phyloP scores from a whole-genome alignment of 2,888 invertebrate species.

The Rotaria socialis region DNA sequence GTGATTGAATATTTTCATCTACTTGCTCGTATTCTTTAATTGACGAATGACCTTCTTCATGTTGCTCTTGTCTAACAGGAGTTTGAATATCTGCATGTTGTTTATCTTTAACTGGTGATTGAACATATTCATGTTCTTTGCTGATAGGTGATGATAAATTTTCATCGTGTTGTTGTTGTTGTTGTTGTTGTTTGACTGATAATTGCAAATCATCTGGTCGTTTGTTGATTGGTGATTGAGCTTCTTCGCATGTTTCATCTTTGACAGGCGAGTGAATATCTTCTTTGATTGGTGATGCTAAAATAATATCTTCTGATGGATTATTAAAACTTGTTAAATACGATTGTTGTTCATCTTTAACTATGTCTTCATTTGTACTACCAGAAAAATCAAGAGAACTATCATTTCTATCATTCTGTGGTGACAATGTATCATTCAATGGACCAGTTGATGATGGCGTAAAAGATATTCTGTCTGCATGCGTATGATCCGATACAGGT shows the following conservation, averaged over 20 bases:
- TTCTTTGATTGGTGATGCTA: neutral
- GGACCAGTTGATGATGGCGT: neutral
- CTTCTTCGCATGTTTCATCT: neutral
- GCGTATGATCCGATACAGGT: neutral
- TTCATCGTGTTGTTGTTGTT: neutral
- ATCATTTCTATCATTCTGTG: neutral
- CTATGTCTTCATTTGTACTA: neutral
- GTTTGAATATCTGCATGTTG: neutral
- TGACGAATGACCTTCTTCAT: neutral
- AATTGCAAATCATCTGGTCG: neutral
- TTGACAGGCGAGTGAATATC: neutral
- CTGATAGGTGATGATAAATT: neutral
- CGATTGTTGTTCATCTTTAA: neutral
- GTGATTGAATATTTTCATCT: neutral
- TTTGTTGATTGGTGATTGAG: neutral
- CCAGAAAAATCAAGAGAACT: neutral
- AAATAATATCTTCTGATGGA: neutral
- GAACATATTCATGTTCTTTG: neutral
- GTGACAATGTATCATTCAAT: neutral
- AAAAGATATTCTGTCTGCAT: neutral
- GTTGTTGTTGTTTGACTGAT: neutral
- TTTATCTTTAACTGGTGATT: neutral
- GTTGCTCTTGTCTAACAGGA: neutral
- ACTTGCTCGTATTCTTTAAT: neutral
- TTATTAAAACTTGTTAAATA: neutral